phyloP scores from a whole-genome alignment of 2,888 invertebrate species.

The Amphipyra tragopoginis region DNA sequence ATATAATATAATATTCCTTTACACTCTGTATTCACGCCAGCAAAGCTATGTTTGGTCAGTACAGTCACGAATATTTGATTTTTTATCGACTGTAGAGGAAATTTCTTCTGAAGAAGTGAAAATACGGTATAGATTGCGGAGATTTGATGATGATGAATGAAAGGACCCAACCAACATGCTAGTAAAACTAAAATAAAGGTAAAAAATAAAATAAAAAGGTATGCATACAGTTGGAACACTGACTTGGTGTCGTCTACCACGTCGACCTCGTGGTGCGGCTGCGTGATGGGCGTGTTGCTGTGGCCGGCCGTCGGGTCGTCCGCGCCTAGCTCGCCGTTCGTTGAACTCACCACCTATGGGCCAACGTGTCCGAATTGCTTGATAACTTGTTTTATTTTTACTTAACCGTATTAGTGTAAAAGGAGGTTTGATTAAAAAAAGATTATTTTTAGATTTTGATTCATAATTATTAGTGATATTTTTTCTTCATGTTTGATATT shows the following conservation, averaged over 20 bases:
- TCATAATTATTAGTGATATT: no score
- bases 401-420: no score
- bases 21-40: no score
- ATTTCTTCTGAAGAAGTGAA: no score
- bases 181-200: conserved; percentile 61
- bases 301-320: conserved; percentile 99
- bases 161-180: conserved; percentile 31
- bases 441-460: no score
- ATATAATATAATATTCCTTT: no score
- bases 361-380: conserved; percentile 11
- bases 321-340: conserved; percentile 98
- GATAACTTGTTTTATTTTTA: background rate
- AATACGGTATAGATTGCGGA: no score
- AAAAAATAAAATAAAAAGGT: conserved; percentile 72
- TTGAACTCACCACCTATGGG: conserved; percentile 97
- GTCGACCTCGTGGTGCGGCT: conserved; percentile 97
- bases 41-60: no score
- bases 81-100: no score
- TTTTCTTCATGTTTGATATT: no score
- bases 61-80: no score
- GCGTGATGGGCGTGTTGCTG: conserved; percentile 99
- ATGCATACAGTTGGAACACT: conserved; percentile 90
- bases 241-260: conserved; percentile 99
- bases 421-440: no score
- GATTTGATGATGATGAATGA: conserved; percentile 9